Evolutionary conservation across 2,797 vertebrate species (phyloP).

Genomic region (Tokudaia muenninki): DNA sequence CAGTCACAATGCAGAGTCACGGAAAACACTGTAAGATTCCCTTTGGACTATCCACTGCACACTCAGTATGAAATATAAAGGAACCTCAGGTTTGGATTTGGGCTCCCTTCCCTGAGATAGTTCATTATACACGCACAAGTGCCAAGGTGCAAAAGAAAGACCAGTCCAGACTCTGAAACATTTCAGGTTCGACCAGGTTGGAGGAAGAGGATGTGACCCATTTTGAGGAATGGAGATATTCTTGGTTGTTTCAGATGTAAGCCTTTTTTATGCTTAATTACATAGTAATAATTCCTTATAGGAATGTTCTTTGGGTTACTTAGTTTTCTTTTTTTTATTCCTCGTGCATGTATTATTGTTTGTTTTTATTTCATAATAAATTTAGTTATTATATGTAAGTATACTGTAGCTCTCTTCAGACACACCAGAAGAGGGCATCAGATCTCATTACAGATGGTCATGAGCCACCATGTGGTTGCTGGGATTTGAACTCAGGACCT

Average conservation of each 20-base stretch:
- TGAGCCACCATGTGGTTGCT: too few species aligned
- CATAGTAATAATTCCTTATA: background rate
- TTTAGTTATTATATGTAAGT: too few species aligned
- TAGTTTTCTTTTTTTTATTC: background rate
- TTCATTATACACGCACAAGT: background rate
- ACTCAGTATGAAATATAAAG: background rate
- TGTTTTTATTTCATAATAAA: too few species aligned
- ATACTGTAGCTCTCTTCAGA: too few species aligned
- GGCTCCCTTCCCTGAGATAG: background rate
- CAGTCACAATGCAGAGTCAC: background rate
- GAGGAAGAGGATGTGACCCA: background rate
- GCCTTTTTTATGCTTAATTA: background rate
- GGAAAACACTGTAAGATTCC: background rate
- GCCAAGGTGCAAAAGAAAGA: background rate
- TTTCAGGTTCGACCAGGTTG: background rate
- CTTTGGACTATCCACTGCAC: background rate
- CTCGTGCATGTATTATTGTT: too few species aligned
- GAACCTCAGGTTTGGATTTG: background rate
- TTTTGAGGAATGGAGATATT: background rate
- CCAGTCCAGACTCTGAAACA: background rate
- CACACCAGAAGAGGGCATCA: too few species aligned
- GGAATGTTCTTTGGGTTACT: background rate
- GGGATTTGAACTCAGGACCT: too few species aligned
- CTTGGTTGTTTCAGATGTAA: background rate
- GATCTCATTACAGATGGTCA: too few species aligned